Evolutionary conservation across 2,888 invertebrate species (phyloP), one percentile per base, ranked within the genome.

Genomic region (Epistrophe eligans): DNA sequence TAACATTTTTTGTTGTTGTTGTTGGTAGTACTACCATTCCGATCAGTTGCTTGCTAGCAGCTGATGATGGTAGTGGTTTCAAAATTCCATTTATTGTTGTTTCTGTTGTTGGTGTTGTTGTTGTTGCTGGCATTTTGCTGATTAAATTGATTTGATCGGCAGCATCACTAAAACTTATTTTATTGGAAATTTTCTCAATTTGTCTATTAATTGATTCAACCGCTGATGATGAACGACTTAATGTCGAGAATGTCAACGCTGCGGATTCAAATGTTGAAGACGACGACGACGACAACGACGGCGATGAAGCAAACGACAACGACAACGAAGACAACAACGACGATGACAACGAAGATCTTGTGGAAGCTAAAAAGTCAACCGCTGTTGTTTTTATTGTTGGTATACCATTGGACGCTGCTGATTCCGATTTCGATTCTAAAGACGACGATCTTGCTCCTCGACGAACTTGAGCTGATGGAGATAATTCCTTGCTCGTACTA

Each of bases 81-180:
- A 17, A 19, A 52, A 40, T 15, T 4, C 48, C 40, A 15, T 67
- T 74, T 74, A 60, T 60, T 66, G 45, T 73, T 45, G 73, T 83
- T 45, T 81, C 35, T 0, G 85, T 77, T 85, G 73, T 73, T 45
- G 73, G 77, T 48, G 85, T 82, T 85, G 73, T 73, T 45, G 73
- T 83, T 48, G 85, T 82, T 85, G 70, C 50, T 74, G 82, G 85
- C 85, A 85, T 85, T 74, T 79, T 82, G 43, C 57, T 79, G 73
- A 85, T 74, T 85, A 85, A 85, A 85, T 85, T 85, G 85, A 82
- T 77, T 82, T 85, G 85, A 85, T 82, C 64, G 82, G 82, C 77
- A 82, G 82, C 85, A 82, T 82, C 85, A 70, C 58, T 64, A 50
- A 55, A 82, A 82, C 70, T 85, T 79, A 79, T 64, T 82, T 55